Evolutionary conservation across 2,113 vertebrate species (phyloP).

Genomic region (Anarrhichthys ocellatus): DNA sequence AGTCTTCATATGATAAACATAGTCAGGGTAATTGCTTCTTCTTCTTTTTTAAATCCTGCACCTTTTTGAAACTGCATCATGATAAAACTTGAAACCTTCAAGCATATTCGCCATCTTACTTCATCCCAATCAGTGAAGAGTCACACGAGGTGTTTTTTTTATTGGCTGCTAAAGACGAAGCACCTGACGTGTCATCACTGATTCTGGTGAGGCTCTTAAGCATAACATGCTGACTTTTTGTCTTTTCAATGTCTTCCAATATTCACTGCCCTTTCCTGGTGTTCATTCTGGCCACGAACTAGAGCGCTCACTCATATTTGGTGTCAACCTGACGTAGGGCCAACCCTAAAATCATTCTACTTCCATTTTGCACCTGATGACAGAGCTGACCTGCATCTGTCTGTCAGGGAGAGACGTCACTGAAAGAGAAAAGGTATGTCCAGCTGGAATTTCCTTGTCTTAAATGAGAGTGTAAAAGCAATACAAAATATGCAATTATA

Average conservation of each 20-base stretch:
- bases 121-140: constrained; percentile 18
- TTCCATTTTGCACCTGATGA: background rate
- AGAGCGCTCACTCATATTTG: background rate
- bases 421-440: background rate
- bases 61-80: too few relatives aligned
- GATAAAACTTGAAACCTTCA: too few relatives aligned
- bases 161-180: constrained; percentile 11
- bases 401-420: background rate
- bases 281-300: background rate
- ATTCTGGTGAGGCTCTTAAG: too few relatives aligned
- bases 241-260: too few relatives aligned
- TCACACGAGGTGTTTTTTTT: constrained; percentile 6
- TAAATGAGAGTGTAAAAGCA: background rate
- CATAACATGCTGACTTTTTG: too few relatives aligned
- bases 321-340: background rate
- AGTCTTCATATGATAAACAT: too few relatives aligned
- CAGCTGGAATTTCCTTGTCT: background rate
- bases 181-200: constrained; percentile 2
- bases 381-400: background rate
- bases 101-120: background rate
- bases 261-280: too few relatives aligned
- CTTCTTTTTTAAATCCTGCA: too few relatives aligned
- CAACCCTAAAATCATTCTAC: background rate
- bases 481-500: background rate
- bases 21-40: too few relatives aligned